These are phyloP conservation scores for Odontomyia ornata DNA, from an alignment of 2,888 invertebrate genomes.

Conservation along the genomic window DNA sequence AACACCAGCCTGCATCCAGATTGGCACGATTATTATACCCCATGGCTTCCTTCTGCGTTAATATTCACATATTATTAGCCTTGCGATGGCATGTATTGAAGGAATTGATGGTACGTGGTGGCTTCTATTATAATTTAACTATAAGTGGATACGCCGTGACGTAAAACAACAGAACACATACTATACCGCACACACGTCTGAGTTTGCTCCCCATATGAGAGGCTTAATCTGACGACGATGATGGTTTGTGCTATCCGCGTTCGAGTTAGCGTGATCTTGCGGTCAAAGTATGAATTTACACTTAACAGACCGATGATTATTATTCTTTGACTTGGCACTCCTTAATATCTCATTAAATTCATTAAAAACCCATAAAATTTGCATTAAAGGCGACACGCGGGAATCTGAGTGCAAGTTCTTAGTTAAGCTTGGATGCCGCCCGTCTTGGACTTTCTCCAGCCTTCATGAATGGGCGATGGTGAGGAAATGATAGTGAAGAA, in stretches of 20 bases:
- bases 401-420: not conserved
- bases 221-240: not conserved
- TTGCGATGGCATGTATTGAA: conserved; percentile 16
- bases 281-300: conserved; percentile 42
- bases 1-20: not conserved
- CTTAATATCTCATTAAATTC: conserved; percentile 44
- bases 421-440: not conserved
- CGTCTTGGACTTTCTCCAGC: not conserved
- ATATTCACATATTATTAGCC: conserved; percentile 31
- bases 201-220: not conserved
- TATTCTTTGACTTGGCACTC: conserved; percentile 36
- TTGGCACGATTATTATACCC: conserved; percentile 36
- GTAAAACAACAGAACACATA: not conserved
- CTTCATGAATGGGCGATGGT: not conserved
- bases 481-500: not conserved
- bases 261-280: conserved; percentile 32
- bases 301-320: conserved; percentile 35
- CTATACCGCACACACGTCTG: not conserved
- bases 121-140: conserved; percentile 22
- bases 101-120: conserved; percentile 35
- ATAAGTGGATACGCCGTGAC: conserved; percentile 10
- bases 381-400: conserved; percentile 43
- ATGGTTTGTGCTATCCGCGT: not conserved
- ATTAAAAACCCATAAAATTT: conserved; percentile 46
- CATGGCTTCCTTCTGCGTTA: conserved; percentile 5